These are phyloP conservation scores for Microchirus variegatus DNA, from an alignment of 2,797 vertebrate genomes.

Conservation along the genomic window DNA sequence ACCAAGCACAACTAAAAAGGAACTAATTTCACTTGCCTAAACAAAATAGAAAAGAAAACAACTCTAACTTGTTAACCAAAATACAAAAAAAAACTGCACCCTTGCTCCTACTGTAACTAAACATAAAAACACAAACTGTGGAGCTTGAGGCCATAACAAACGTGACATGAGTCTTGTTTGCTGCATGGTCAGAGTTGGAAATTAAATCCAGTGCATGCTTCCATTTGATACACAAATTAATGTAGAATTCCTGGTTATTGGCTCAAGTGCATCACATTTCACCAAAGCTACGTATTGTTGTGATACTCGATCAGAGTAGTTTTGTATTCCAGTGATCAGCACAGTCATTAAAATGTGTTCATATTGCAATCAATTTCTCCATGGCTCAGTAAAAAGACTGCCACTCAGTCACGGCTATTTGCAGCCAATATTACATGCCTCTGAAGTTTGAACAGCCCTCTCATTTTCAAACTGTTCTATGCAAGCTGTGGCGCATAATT, in stretches of 20 bases:
- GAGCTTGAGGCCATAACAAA: neutral
- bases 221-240: slow-evolving; percentile 30
- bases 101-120: too few relatives aligned
- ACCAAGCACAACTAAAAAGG: too few relatives aligned
- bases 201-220: slow-evolving; percentile 19
- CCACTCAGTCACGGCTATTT: slow-evolving; percentile 48
- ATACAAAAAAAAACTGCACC: too few relatives aligned
- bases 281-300: slow-evolving; percentile 56
- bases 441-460: slow-evolving; percentile 49
- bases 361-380: slow-evolving; percentile 63
- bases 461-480: slow-evolving; percentile 31
- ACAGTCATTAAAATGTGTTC: slow-evolving; percentile 73
- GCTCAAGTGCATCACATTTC: slow-evolving; percentile 34
- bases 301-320: slow-evolving; percentile 67
- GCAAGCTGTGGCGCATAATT: slow-evolving; percentile 43
- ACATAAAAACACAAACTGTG: too few relatives aligned
- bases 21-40: too few relatives aligned
- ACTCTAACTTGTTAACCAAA: too few relatives aligned
- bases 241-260: slow-evolving; percentile 43
- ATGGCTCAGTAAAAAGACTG: slow-evolving; percentile 56
- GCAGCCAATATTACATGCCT: slow-evolving; percentile 52
- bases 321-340: slow-evolving; percentile 66
- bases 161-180: neutral
- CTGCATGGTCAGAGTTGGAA: slow-evolving; percentile 17
- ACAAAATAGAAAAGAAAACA: too few relatives aligned